A percentile compares a stretch with the other conserved stretches of the same genome.
These are phyloP conservation scores for Zaprionus obscuricornis DNA, from an alignment of 2,888 invertebrate genomes.

Conservation along the genomic window DNA sequence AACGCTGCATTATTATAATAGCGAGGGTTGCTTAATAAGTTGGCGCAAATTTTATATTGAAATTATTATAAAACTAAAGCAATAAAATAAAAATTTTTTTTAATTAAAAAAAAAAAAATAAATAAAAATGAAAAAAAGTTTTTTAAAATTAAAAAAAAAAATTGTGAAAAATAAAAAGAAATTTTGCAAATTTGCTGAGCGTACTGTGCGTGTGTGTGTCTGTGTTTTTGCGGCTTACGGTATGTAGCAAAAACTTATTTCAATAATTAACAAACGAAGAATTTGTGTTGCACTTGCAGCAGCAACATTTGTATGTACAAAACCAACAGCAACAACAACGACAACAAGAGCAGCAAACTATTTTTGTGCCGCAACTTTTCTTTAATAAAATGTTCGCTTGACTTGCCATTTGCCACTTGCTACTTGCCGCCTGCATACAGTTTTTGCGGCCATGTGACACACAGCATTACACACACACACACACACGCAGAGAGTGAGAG, in stretches of 20 bases:
- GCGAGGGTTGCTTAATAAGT: constrained; percentile 18
- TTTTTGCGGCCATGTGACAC: constrained; percentile 64
- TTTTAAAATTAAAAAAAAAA: too few species aligned
- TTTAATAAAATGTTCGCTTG: constrained; percentile 64
- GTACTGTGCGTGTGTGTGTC: constrained; percentile 4
- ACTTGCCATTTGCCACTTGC: constrained; percentile 41
- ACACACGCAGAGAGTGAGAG: constrained; percentile 9
- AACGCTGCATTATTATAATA: constrained; percentile 4
- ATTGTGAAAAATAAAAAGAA: too few species aligned
- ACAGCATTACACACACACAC: constrained; percentile 11
- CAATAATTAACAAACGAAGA: constrained; percentile 47
- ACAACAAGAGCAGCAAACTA: constrained; percentile 24
- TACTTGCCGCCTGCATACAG: constrained; percentile 46
- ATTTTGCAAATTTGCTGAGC: too few species aligned
- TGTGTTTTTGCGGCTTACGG: too few species aligned
- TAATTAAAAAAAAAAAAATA: too few species aligned
- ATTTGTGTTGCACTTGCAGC: constrained; percentile 37
- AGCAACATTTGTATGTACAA: constrained; percentile 29
- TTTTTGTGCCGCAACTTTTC: constrained; percentile 54
- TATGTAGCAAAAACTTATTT: constrained; percentile 39
- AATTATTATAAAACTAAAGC: not conserved
- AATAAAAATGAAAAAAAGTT: too few species aligned
- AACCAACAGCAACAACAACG: constrained; percentile 25
- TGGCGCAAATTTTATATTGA: not conserved
- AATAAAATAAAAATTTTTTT: too few species aligned